Base-by-base conservation (phyloP, 2,888 invertebrate species). In the Chymomyza fuscimana region DNA sequence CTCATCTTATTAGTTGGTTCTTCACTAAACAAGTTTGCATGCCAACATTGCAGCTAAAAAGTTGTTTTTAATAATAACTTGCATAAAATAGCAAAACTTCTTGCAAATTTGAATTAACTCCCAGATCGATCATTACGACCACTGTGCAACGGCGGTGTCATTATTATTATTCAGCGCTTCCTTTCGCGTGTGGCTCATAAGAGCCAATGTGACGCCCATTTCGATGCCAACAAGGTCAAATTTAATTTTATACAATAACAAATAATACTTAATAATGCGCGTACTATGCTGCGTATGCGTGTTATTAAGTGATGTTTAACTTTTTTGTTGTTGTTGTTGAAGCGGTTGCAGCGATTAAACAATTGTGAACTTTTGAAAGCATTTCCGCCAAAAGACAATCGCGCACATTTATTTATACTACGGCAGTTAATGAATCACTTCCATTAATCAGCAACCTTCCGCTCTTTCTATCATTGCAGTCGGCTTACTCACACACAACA, bases 321-420 rank as follows among this genome's bases (percentile, higher is more conserved):
- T 81, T 81, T 51, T 5, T 6, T 25, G 64, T 75, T 73, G 85
- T 78, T 72, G 80, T 72, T 79, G 59, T 56, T 52, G 72, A 64
- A 74, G 77, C 86, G 54, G 54, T 22, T 16, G 16, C 54, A 22
- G 22, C 10, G 86, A 86, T 87, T 86, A 86, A 86, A 79, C 87
- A 87, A 87, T 86, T 87, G 83, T 86, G 76, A 69, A 73, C 74
- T 79, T 86, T 80, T 86, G 81, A 79, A 83, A 87, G 81, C 87
- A 81, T 75, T 87, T 85, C 87, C 85, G 85, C 71, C 80, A 76
- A 52, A 22, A 36, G 58, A 65, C 65, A 65, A 65, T n/a, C 25
- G 50, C 50, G 22, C 25, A 54, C 54, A 65, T n/a, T 63, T 12
- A n/a, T 54, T 19, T 54, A 54, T 54, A 54, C 54, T 54, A 52